Conservation (phyloP, 2,888 invertebrate genomes). For the Meganola albula region DNA sequence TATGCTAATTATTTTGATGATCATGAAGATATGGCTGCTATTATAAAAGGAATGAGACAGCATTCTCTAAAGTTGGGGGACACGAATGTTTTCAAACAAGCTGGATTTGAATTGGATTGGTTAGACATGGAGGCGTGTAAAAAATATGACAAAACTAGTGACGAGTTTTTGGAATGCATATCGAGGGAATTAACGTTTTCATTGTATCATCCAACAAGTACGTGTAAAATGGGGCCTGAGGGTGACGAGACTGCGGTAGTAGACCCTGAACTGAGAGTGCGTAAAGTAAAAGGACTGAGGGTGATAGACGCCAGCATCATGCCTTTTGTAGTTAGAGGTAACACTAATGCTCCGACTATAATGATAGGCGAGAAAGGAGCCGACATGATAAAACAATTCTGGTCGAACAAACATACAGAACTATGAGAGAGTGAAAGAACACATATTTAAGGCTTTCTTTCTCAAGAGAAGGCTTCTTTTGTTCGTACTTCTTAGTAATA, state of each 20-base stretch:
- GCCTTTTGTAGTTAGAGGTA: conserved; percentile 79
- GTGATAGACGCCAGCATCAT: conserved; percentile 83
- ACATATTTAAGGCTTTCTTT: no score
- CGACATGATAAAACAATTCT: conserved; percentile 79
- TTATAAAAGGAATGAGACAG: conserved; percentile 40
- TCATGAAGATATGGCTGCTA: conserved; percentile 64
- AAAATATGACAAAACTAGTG: conserved; percentile 31
- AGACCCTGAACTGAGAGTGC: conserved; percentile 73
- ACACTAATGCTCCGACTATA: conserved; percentile 79
- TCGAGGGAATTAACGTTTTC: conserved; percentile 48
- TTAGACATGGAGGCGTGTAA: conserved; percentile 48
- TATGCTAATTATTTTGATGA: conserved; percentile 79
- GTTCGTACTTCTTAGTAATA: no score
- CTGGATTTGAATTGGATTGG: conserved; percentile 44
- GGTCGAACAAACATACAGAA: conserved; percentile 50
- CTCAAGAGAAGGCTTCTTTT: no score
- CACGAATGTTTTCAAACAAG: conserved; percentile 40
- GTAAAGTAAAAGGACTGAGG: conserved; percentile 69
- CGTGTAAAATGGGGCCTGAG: conserved; percentile 79
- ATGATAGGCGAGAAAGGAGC: conserved; percentile 83
- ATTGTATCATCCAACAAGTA: conserved; percentile 85
- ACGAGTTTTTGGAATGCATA: conserved; percentile 43
- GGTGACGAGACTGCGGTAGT: conserved; percentile 70
- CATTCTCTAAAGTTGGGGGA: conserved; percentile 36
- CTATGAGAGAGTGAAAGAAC: no score